phyloP scores from a whole-genome alignment of 1,140 invertebrate genomes.

The Nilaparvata lugens region DNA sequence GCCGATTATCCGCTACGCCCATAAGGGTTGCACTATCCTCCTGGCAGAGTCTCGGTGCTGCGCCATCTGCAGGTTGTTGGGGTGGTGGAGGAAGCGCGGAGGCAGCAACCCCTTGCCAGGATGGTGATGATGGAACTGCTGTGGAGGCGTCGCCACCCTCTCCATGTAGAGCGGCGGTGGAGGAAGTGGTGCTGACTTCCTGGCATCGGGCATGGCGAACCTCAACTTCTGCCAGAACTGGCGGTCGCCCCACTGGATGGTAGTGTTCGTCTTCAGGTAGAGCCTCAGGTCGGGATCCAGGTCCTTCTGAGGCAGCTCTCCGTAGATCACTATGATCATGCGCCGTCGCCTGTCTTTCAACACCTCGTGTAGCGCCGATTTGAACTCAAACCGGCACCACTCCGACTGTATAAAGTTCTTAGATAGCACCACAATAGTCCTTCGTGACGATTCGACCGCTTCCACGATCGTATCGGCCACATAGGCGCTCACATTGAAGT shows the following conservation, averaged over 20 bases:
- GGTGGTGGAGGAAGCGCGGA: conserved; percentile 34
- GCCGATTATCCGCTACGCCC: conserved; percentile 48
- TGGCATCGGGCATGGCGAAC: conserved; percentile 72
- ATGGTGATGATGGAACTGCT: conserved; percentile 5
- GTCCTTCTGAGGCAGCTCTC: conserved; percentile 72
- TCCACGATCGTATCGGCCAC: conserved; percentile 83
- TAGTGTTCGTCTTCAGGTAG: conserved; percentile 82
- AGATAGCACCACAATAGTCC: conserved; percentile 83
- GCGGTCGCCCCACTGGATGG: conserved; percentile 84
- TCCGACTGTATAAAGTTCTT: conserved; percentile 90
- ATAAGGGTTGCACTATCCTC: conserved; percentile 43
- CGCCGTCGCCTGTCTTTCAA: conserved; percentile 71
- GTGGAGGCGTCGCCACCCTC: conserved; percentile 7
- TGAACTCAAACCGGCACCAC: conserved; percentile 90
- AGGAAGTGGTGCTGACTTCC: not conserved
- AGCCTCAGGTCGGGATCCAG: conserved; percentile 81
- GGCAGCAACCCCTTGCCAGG: conserved; percentile 12
- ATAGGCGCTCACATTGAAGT: conserved; percentile 73
- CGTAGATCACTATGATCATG: conserved; percentile 77
- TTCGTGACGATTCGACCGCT: conserved; percentile 78
- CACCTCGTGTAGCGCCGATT: conserved; percentile 82
- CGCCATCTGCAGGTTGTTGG: conserved; percentile 24
- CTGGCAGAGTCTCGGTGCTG: conserved; percentile 27
- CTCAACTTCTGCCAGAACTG: conserved; percentile 91
- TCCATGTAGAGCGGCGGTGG: conserved; percentile 12